phyloP scores from a whole-genome alignment of 64 coral and sea anemone species.

The Dendrophyllia cribrosa region DNA sequence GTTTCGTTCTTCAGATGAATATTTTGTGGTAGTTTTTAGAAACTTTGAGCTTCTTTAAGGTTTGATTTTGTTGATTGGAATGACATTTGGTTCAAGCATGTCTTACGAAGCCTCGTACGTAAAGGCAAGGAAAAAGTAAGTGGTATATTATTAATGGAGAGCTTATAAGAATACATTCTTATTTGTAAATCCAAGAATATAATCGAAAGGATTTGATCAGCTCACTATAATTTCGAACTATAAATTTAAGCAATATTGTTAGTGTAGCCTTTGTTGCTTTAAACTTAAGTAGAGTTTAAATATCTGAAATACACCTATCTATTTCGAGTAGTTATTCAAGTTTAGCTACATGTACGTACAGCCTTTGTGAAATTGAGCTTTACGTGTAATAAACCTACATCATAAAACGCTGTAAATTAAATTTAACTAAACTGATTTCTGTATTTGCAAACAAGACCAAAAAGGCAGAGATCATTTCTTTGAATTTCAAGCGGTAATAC shows the following conservation, averaged over 20 bases:
- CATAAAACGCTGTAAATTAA: too few species aligned
- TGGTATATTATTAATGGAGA: not conserved
- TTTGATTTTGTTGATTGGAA: slow-evolving; percentile 16
- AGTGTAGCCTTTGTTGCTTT: not conserved
- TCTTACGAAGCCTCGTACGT: slow-evolving; percentile 75
- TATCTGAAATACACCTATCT: not conserved
- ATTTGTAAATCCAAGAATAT: not conserved
- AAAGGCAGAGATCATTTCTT: too few species aligned
- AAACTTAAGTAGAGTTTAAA: too few species aligned
- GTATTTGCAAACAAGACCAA: too few species aligned
- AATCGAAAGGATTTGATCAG: slow-evolving; percentile 5
- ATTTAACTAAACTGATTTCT: too few species aligned
- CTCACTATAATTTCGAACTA: not conserved
- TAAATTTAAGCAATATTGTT: not conserved
- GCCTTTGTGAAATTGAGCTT: too few species aligned
- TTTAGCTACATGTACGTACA: not conserved
- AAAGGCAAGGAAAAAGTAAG: slow-evolving; percentile 76
- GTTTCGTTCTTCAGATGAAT: not conserved
- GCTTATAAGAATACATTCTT: not conserved
- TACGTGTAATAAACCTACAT: too few species aligned
- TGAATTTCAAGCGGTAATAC: too few species aligned
- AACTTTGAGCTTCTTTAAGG: not conserved
- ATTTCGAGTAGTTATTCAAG: not conserved
- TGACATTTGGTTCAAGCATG: slow-evolving; percentile 72
- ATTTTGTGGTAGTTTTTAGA: not conserved